Evolutionary conservation across 2,797 vertebrate species (phyloP), one percentile per base, ranked within the genome.

Genomic region (Yasuhikotakia modesta): DNA sequence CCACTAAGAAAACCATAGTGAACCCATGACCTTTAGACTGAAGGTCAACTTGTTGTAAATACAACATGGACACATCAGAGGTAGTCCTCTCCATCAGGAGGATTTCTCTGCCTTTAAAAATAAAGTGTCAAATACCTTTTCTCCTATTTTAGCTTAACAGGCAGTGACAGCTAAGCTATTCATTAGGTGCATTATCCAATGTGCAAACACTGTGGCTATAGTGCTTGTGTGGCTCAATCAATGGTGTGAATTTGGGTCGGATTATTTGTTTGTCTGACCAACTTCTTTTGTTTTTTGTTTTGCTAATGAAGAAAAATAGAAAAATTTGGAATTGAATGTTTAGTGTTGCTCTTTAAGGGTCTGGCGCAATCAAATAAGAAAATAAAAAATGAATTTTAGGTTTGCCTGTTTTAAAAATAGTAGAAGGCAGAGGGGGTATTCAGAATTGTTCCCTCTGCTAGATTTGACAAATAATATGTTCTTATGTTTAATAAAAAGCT

Each of bases 11-110:
- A 79, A 27, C 12, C 27, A 58, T 35, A 22, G 16, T 61, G 32
- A 57, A 35, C 46, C 12, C 12, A n/a, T 24, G 17, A 78, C 50
- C 35, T 35, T 70, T 24, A 43, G 19, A 48, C 19, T 7, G 27
- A 32, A 74, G 73, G 52, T 64, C 17, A n/a, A 17, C 24, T 45
- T 14, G 24, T 73, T 53, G 14, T 22, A 75, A 70, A 71, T 45
- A 66, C 39, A 70, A 27, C 16, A 8, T 76, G 22, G 61, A 61
- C 12, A 60, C 30, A 17, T 24, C 35, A 68, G 14, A 22, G 52
- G 30, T 46, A 35, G 48, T 24, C 48, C 17, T 50, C 17, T 50
- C 46, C 5, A 50, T 5, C 46, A 5, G 55, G 4, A 14, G 13
- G 55, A 57, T 22, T 57, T 4, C 22, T 58, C 3, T 58, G 11